Conservation (phyloP, 1,140 invertebrate species). For the Drosophila lowei region DNA sequence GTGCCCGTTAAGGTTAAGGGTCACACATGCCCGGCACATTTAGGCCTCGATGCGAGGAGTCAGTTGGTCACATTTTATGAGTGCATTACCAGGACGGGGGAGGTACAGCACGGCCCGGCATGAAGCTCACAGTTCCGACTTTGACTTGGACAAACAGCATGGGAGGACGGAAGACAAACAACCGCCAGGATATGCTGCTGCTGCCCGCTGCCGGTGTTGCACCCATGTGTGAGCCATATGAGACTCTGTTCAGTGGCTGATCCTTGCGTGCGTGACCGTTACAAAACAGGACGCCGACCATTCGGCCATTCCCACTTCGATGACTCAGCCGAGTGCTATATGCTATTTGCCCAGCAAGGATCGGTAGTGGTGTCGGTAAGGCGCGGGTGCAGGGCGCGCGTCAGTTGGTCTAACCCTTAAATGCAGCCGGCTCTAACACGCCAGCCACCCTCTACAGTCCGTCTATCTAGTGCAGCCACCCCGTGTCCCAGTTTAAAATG, state of each 20-base stretch:
- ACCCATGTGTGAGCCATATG: constrained; percentile 63
- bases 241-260: constrained; percentile 14
- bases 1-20: constrained; percentile 5
- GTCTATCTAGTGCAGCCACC: constrained; percentile 46
- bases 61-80: constrained; percentile 61
- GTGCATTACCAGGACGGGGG: constrained; percentile 43
- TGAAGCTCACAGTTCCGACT: constrained; percentile 50
- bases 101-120: constrained; percentile 43
- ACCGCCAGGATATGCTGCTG: background rate
- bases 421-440: constrained; percentile 45
- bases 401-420: constrained; percentile 79
- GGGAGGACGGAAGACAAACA: constrained; percentile 31
- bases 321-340: constrained; percentile 66
- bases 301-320: background rate
- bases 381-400: constrained; percentile 51
- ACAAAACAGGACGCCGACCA: constrained; percentile 36
- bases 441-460: constrained; percentile 1
- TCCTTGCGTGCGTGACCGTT: constrained; percentile 77
- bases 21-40: constrained; percentile 63
- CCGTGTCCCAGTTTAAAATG: constrained; percentile 63
- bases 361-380: background rate
- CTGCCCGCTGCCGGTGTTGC: background rate
- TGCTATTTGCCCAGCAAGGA: constrained; percentile 20
- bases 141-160: constrained; percentile 14
- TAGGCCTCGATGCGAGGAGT: constrained; percentile 32